Conservation (phyloP, 2,113 vertebrate species). For the Macroglossus sobrinus region DNA sequence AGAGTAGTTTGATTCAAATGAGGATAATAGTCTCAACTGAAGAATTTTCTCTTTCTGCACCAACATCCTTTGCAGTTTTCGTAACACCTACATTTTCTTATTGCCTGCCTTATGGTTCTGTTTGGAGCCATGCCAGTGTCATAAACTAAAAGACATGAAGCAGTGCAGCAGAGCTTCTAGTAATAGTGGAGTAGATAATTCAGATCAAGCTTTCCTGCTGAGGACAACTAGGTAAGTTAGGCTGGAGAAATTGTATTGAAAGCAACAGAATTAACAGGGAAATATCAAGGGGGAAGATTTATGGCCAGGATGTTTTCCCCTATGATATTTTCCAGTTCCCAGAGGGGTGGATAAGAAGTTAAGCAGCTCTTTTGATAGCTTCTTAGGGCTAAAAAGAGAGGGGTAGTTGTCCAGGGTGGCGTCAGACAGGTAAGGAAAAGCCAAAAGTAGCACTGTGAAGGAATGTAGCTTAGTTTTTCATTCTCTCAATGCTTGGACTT, state of each 20-base stretch:
- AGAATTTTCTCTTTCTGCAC: neutral
- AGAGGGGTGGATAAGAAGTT: neutral
- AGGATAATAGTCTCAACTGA: conserved; percentile 16
- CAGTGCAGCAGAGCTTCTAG: neutral
- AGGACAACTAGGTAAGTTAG: neutral
- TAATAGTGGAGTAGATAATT: neutral
- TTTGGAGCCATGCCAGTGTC: conserved; percentile 9
- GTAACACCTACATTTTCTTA: conserved; percentile 23
- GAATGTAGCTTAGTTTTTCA: neutral
- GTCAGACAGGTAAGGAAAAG: neutral
- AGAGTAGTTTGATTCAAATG: neutral
- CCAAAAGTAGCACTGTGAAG: neutral
- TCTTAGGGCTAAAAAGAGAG: neutral
- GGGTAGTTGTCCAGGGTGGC: neutral
- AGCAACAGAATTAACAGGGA: neutral
- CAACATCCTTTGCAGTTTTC: conserved; percentile 26
- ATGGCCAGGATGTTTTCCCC: neutral
- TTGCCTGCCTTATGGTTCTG: conserved; percentile 15
- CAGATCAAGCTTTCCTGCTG: neutral
- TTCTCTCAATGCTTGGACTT: neutral
- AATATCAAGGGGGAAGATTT: neutral
- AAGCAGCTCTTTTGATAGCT: neutral
- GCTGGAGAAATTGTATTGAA: neutral
- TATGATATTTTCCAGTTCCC: neutral
- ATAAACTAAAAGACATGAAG: neutral